Percentiles rank a stretch among this genome's conserved stretches.
Evolutionary conservation across 92 coral and sea anemone genomes (phyloP).

Genomic region (Ricordea florida): DNA sequence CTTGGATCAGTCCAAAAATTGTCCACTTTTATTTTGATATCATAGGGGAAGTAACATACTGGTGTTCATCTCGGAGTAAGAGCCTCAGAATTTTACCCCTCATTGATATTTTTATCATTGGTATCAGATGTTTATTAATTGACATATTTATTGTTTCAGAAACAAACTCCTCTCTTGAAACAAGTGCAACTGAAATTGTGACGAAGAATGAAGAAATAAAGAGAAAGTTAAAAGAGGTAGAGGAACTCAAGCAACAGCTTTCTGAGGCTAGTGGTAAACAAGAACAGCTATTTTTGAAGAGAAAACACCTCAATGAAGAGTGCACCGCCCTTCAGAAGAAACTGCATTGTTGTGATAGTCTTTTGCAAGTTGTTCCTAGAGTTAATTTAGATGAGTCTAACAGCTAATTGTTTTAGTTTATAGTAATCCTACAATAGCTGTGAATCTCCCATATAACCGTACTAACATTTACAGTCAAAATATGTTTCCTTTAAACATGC

Average conservation of each 20-base stretch:
- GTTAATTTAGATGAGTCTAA: neutral
- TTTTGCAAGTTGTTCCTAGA: slow-evolving; percentile 39
- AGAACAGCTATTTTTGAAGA: slow-evolving; percentile 10
- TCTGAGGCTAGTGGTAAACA: neutral
- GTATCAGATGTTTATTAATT: neutral
- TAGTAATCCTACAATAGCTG: neutral
- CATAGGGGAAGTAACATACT: no score
- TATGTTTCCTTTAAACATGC: no score
- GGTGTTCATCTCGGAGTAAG: no score
- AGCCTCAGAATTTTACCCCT: no score
- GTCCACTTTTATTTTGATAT: no score
- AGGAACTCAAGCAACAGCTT: slow-evolving; percentile 8
- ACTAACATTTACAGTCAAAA: no score
- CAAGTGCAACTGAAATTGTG: slow-evolving; percentile 15
- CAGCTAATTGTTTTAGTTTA: neutral
- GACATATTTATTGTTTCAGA: neutral
- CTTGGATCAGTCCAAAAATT: no score
- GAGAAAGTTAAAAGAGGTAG: slow-evolving; percentile 12
- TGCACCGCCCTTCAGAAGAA: slow-evolving; percentile 48
- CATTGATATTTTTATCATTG: no score
- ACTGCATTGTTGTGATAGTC: slow-evolving; percentile 57
- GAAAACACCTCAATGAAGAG: slow-evolving; percentile 32
- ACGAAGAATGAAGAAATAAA: slow-evolving; percentile 14
- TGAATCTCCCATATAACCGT: no score
- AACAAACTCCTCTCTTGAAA: slow-evolving; percentile 34